Evolutionary conservation across 2,797 vertebrate genomes (phyloP).

Genomic region (Melanotaenia nigrans): DNA sequence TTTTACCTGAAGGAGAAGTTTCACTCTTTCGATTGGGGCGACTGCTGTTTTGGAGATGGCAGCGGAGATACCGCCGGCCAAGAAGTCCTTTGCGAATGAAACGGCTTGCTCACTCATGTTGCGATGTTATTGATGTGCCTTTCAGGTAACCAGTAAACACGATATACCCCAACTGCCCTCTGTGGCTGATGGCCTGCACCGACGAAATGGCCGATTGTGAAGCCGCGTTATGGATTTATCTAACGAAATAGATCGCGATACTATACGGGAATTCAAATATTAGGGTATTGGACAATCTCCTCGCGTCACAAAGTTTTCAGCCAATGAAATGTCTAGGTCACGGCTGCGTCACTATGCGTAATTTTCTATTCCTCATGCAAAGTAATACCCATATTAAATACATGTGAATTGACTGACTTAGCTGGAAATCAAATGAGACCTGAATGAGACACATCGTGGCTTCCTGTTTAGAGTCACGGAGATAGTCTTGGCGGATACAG

Average conservation of each 20-base stretch:
- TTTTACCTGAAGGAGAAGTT: slow-evolving; percentile 83
- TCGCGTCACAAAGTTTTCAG: background rate
- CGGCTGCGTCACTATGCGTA: slow-evolving; percentile 30
- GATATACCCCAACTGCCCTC: slow-evolving; percentile 57
- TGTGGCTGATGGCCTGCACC: slow-evolving; percentile 64
- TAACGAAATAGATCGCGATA: slow-evolving; percentile 62
- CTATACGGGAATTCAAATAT: slow-evolving; percentile 41
- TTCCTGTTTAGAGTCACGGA: background rate
- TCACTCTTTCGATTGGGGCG: slow-evolving; percentile 83
- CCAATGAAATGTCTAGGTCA: slow-evolving; percentile 32
- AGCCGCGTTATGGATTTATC: slow-evolving; percentile 66
- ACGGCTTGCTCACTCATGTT: slow-evolving; percentile 76
- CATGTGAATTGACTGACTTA: slow-evolving; percentile 36
- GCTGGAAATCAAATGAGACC: slow-evolving; percentile 8
- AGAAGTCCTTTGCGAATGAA: slow-evolving; percentile 82
- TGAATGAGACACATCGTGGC: background rate
- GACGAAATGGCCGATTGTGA: slow-evolving; percentile 80
- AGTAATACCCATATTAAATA: slow-evolving; percentile 31
- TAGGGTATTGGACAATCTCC: background rate
- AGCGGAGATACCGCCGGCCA: slow-evolving; percentile 81
- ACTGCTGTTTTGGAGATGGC: slow-evolving; percentile 84
- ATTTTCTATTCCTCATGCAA: background rate
- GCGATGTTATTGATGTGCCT: slow-evolving; percentile 56
- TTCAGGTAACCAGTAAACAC: slow-evolving; percentile 63
- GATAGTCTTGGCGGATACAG: background rate